These are phyloP conservation scores for Poeciliopsis retropinna DNA, from an alignment of 2,113 vertebrate species.

Conservation along the genomic window DNA sequence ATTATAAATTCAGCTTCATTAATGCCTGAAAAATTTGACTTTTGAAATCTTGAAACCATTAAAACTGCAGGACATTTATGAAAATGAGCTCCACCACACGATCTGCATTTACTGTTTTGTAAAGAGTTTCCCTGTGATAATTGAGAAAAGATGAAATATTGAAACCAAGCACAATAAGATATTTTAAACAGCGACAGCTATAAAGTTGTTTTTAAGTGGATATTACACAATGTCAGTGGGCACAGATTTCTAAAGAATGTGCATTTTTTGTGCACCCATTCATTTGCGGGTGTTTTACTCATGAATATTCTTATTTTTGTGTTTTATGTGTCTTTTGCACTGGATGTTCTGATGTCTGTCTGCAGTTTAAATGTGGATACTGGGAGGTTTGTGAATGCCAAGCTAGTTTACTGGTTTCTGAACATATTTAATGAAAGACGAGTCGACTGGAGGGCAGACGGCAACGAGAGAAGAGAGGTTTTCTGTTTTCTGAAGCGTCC, in stretches of 20 bases:
- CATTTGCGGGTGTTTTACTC: conserved; percentile 2
- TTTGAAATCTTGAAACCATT: no score
- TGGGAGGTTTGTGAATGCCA: conserved; percentile 61
- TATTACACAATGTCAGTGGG: no score
- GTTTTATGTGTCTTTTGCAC: conserved; percentile 2
- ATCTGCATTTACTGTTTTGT: conserved; percentile 41
- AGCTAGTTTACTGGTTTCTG: conserved; percentile 48
- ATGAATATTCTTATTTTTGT: background rate
- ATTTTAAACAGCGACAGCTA: conserved; percentile 18
- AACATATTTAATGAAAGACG: conserved; percentile 60
- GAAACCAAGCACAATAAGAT: conserved; percentile 20
- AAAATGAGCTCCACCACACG: conserved; percentile 2
- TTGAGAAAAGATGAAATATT: conserved; percentile 15
- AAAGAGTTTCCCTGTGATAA: background rate
- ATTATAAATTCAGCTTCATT: no score
- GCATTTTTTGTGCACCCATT: conserved; percentile 2
- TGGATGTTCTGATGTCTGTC: conserved; percentile 61
- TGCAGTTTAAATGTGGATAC: conserved; percentile 63
- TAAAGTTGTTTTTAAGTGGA: conserved; percentile 26
- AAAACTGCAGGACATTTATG: background rate
- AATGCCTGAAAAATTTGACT: no score
- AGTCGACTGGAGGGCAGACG: conserved; percentile 55
- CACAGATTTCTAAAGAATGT: no score
- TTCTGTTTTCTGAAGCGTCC: no score
- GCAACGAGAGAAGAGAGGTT: background rate